Percentiles rank a stretch among this genome's conserved stretches.
phyloP scores from a whole-genome alignment of 2,888 invertebrate species.

The Drosophila multiciliata region DNA sequence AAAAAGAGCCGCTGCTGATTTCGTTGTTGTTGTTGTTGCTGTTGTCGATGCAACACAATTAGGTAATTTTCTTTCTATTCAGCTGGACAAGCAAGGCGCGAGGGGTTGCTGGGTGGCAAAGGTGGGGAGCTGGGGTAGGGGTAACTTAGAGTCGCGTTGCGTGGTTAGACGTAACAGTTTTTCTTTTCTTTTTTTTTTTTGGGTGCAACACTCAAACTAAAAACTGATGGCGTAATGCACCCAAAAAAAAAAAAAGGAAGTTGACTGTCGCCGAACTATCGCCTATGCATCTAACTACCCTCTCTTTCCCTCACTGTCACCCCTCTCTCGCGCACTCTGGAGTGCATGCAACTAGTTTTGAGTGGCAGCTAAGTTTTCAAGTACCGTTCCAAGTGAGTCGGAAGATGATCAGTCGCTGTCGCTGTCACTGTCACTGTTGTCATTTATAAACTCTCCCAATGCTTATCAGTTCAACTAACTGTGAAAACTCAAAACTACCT shows the following conservation, averaged over 20 bases:
- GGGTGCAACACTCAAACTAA: conserved; percentile 38
- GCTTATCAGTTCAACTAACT: conserved; percentile 33
- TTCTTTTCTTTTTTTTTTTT: conserved; percentile 10
- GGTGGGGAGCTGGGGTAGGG: conserved; percentile 3
- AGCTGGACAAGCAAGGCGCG: conserved; percentile 36
- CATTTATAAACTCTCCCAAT: not conserved
- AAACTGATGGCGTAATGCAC: conserved; percentile 54
- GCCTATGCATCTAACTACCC: not conserved
- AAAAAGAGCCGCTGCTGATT: conserved; percentile 50
- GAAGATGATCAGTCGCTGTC: conserved; percentile 4
- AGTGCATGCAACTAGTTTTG: conserved; percentile 8
- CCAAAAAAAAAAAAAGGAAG: conserved; percentile 62
- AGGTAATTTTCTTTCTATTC: conserved; percentile 79
- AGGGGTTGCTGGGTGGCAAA: not conserved
- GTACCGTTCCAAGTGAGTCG: conserved; percentile 1
- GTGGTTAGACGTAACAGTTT: conserved; percentile 68
- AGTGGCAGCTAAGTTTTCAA: not conserved
- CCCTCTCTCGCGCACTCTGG: not conserved
- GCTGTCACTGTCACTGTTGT: not conserved
- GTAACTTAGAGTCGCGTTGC: conserved; percentile 44
- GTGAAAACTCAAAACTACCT: conserved; percentile 22
- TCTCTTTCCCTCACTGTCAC: not conserved
- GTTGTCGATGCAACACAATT: conserved; percentile 77
- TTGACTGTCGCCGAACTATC: conserved; percentile 19
- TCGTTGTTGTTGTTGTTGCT: conserved; percentile 13